A percentile compares a stretch with the other conserved stretches of the same genome.
Evolutionary conservation across 2,888 invertebrate genomes (phyloP).

Genomic region (Pecten maximus): DNA sequence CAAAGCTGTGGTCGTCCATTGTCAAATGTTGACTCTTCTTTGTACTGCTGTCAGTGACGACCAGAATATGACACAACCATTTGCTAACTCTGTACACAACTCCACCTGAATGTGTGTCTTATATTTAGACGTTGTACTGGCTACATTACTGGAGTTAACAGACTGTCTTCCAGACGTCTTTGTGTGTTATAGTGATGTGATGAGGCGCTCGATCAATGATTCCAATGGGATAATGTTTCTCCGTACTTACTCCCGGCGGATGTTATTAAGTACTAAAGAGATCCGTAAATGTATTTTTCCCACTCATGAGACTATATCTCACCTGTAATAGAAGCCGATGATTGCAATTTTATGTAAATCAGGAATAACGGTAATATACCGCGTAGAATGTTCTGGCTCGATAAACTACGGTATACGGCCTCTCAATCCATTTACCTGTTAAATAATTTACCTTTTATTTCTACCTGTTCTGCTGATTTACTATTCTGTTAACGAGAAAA

Average conservation of each 20-base stretch:
- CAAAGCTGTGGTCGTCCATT: not conserved
- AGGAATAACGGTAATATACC: constrained; percentile 28
- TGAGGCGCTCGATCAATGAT: not conserved
- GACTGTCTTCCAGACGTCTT: not conserved
- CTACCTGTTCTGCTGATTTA: constrained; percentile 7
- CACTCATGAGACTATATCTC: not conserved
- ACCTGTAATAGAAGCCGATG: constrained; percentile 25
- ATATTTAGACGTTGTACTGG: not conserved
- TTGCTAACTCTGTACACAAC: not conserved
- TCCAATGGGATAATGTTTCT: constrained; percentile 2
- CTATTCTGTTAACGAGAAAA: not conserved
- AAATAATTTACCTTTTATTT: constrained; percentile 34
- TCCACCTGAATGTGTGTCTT: not conserved
- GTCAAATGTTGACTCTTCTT: constrained; percentile 7
- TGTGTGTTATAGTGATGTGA: not conserved
- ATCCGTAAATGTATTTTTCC: constrained; percentile 13
- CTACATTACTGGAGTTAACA: not conserved
- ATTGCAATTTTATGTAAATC: constrained; percentile 27
- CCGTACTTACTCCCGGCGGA: not conserved
- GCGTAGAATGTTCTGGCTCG: not conserved
- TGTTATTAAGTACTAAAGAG: not conserved
- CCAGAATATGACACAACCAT: not conserved
- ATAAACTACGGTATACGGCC: not conserved
- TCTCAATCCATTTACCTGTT: constrained; percentile 1
- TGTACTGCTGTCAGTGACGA: not conserved